A percentile compares a stretch with the other conserved stretches of the same genome.
phyloP scores from a whole-genome alignment of 2,113 vertebrate genomes.

The Notarius lentiginosus region DNA sequence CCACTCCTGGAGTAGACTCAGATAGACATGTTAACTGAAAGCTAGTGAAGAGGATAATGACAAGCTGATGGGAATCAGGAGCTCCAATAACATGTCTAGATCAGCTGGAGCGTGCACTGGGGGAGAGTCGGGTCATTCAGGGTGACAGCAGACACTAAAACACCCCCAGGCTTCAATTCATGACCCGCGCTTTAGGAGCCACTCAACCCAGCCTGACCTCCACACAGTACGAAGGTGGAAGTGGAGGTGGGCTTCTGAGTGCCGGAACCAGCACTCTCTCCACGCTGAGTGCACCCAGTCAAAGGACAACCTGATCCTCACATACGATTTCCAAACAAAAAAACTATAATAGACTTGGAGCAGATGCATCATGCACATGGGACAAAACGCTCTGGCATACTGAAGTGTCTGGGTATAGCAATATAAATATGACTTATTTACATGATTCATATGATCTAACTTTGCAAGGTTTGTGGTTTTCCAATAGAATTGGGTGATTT shows the following conservation, averaged over 20 bases:
- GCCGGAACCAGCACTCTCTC: slow-evolving; percentile 60
- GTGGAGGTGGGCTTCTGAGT: slow-evolving; percentile 21
- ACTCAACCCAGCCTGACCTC: slow-evolving; percentile 58
- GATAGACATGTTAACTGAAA: background rate
- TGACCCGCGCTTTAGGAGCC: slow-evolving; percentile 62
- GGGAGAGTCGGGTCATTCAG: slow-evolving; percentile 39
- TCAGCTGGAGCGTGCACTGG: slow-evolving; percentile 40
- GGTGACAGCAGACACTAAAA: slow-evolving; percentile 57
- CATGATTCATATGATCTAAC: background rate
- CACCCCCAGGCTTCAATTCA: slow-evolving; percentile 62
- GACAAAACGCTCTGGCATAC: slow-evolving; percentile 46
- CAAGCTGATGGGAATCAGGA: slow-evolving; percentile 8
- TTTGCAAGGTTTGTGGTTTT: background rate
- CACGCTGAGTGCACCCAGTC: slow-evolving; percentile 58
- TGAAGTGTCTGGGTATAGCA: background rate
- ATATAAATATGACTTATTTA: background rate
- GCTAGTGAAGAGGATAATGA: slow-evolving; percentile 17
- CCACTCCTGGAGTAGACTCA: background rate
- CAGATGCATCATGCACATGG: slow-evolving; percentile 36
- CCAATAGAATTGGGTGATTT: too few relatives aligned
- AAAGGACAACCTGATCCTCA: slow-evolving; percentile 74
- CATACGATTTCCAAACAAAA: slow-evolving; percentile 84
- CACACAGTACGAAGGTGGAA: slow-evolving; percentile 32
- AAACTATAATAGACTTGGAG: slow-evolving; percentile 62
- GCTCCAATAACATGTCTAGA: slow-evolving; percentile 59